Percentiles rank a stretch among this genome's conserved stretches.
phyloP scores from a whole-genome alignment of 2,888 invertebrate genomes.

The Xanthia icteritia region DNA sequence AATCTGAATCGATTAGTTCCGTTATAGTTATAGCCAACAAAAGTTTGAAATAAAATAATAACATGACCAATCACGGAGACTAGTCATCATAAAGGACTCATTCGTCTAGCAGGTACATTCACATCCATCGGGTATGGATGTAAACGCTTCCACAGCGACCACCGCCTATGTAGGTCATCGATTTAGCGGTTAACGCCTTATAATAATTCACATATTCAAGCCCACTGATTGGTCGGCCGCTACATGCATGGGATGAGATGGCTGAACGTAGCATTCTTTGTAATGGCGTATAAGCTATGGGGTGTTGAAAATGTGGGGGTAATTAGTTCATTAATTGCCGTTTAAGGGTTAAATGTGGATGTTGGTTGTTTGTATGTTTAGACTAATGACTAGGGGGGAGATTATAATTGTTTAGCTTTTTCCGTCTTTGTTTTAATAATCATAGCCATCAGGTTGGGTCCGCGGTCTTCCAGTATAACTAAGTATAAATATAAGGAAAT shows the following conservation, averaged over 20 bases:
- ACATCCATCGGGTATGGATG: conserved; percentile 16
- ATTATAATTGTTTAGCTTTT: conserved; percentile 34
- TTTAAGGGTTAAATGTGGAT: conserved; percentile 39
- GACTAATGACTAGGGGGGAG: conserved; percentile 13
- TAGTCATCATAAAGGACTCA: neutral
- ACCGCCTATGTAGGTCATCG: conserved; percentile 72
- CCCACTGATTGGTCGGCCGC: conserved; percentile 65
- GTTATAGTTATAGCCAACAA: neutral
- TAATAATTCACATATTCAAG: conserved; percentile 74
- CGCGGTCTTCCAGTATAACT: neutral
- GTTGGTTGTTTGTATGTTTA: conserved; percentile 37
- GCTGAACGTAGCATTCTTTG: conserved; percentile 51
- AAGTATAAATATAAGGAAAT: too few relatives aligned
- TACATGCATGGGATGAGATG: conserved; percentile 55
- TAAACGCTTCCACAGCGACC: conserved; percentile 41
- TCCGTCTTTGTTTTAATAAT: conserved; percentile 26
- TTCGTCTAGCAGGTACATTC: neutral
- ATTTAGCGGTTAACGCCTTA: conserved; percentile 76
- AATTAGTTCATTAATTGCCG: conserved; percentile 52
- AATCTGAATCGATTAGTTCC: neutral
- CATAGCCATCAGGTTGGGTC: neutral
- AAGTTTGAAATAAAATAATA: neutral
- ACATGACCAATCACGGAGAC: neutral
- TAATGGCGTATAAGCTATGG: conserved; percentile 30
- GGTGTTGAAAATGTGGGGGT: conserved; percentile 41